Percentiles rank a stretch among this genome's conserved stretches.
These are phyloP conservation scores for Apteryx owenii DNA, from an alignment of 2,113 vertebrate species.

Conservation along the genomic window DNA sequence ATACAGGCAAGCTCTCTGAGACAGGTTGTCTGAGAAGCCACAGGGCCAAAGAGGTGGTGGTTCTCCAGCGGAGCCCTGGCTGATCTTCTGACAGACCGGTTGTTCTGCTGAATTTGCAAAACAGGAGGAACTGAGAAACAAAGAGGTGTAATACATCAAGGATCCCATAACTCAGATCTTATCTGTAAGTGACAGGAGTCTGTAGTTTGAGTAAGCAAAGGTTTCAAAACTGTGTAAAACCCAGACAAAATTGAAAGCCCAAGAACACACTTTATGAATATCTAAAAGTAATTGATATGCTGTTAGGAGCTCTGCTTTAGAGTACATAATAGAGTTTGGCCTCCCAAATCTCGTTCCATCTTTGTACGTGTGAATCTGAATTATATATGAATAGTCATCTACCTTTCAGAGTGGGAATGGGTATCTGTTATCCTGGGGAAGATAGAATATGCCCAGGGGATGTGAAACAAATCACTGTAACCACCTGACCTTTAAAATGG, in stretches of 20 bases:
- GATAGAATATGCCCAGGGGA: background rate
- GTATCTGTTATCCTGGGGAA: background rate
- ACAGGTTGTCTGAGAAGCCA: background rate
- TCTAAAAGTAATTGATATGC: too few relatives aligned
- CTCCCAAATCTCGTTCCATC: background rate
- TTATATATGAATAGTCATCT: background rate
- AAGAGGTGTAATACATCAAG: too few relatives aligned
- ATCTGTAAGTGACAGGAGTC: too few relatives aligned
- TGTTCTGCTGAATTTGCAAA: too few relatives aligned
- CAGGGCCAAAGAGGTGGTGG: background rate
- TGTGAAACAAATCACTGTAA: background rate
- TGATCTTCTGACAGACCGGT: background rate
- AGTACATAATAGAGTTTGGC: background rate
- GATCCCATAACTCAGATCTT: too few relatives aligned
- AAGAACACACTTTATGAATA: too few relatives aligned
- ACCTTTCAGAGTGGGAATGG: background rate
- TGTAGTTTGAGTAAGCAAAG: too few relatives aligned
- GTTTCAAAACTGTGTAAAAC: too few relatives aligned
- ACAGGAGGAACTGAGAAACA: too few relatives aligned
- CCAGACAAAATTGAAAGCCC: too few relatives aligned
- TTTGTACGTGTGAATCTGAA: background rate
- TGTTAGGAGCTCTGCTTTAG: too few relatives aligned
- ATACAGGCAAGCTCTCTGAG: background rate
- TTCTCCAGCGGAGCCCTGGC: background rate
- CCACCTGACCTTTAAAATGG: background rate